Base-by-base conservation (phyloP, 2,888 invertebrate genomes). In the Idaea dimidiata region DNA sequence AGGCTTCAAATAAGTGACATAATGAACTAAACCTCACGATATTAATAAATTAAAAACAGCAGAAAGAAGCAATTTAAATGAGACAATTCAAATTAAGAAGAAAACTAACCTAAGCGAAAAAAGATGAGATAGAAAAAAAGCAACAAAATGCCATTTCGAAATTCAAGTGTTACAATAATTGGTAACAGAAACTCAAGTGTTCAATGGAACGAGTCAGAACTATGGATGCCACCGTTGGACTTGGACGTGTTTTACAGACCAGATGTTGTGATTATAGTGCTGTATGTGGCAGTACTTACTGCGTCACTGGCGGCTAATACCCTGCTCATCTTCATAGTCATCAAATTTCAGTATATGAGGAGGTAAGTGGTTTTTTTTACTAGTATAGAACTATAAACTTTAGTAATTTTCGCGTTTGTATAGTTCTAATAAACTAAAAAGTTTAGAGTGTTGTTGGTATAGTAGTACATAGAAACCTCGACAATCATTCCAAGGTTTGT, bases 311-410 rank as follows among this genome's bases (percentile, higher is more conserved):
- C 94, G 0, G 95, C 95, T 6, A 96, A 96, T 72, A 91, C 94
- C 6, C 87, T 96, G 74, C 94, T 96, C 59, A 95, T 96, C 71
- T 91, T 95, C 68, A 94, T 95, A 32, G 95, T 96, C 71, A 93
- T 95, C 84, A 95, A 95, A 81, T 95, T 95, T 81, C 94, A 95
- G 82, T 95, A 95, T 73, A 95, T 95, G 94, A 90, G 95, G 72
- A 96, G 95, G 96, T 96, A 79, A 93, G 94, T 84, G n/a, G 18
- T 17, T 18, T 33, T 59, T 53, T 33, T 33, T 43, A 16, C 32
- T 43, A 32, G n/a, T n/a, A n/a, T n/a, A n/a, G n/a, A n/a, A n/a
- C n/a, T n/a, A n/a, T n/a, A n/a, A n/a, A n/a, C n/a, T n/a, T n/a
- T n/a, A n/a, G n/a, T n/a, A n/a, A n/a, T n/a, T n/a, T n/a, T n/a